These are phyloP conservation scores for Samia ricini DNA, from an alignment of 1,140 invertebrate genomes.

Conservation along the genomic window DNA sequence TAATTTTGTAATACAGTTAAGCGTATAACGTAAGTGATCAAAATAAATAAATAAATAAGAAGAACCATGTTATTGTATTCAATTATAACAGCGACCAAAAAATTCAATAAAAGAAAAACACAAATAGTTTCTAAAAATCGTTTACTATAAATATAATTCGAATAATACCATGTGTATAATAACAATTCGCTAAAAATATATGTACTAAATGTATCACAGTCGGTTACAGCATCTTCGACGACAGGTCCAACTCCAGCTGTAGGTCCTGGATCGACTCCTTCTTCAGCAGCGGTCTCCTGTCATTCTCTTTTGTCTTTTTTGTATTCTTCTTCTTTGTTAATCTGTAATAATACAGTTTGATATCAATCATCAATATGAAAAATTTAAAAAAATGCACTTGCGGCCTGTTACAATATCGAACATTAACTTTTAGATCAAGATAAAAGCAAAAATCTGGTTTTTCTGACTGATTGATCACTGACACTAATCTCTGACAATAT, in stretches of 20 bases:
- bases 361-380: conserved; percentile 4
- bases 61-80: too few relatives aligned
- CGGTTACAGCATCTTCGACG: conserved; percentile 72
- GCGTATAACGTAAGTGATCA: too few relatives aligned
- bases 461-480: too few relatives aligned
- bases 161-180: conserved; percentile 59
- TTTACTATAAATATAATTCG: conserved; percentile 60
- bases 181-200: conserved; percentile 45
- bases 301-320: conserved; percentile 79
- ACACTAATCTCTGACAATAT: too few relatives aligned
- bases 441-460: too few relatives aligned
- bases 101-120: too few relatives aligned
- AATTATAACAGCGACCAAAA: too few relatives aligned
- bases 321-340: conserved; percentile 77
- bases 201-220: conserved; percentile 56
- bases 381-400: too few relatives aligned
- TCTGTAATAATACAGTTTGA: conserved; percentile 41
- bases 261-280: conserved; percentile 76
- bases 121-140: not conserved
- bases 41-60: too few relatives aligned
- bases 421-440: too few relatives aligned
- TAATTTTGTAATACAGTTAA: too few relatives aligned
- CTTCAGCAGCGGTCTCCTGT: conserved; percentile 77
- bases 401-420: too few relatives aligned
- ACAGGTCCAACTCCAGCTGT: conserved; percentile 65